These are phyloP conservation scores for Kryptolebias marmoratus DNA, from an alignment of 2,113 vertebrate species.

Conservation along the genomic window DNA sequence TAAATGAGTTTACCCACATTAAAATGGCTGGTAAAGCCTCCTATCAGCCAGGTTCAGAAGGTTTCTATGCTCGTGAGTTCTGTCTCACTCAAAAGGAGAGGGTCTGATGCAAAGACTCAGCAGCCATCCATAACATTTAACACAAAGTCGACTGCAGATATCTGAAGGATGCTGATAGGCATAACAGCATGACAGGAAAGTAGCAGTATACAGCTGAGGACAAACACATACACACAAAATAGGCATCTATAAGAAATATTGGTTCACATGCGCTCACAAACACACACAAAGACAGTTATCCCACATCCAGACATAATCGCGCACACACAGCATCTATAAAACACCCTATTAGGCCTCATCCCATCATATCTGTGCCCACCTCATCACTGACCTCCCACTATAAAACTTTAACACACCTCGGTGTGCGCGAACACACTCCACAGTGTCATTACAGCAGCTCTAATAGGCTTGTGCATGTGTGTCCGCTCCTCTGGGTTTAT, in stretches of 20 bases:
- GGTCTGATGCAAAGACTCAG: slow-evolving; percentile 1
- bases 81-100: slow-evolving; percentile 37
- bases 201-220: slow-evolving; percentile 21
- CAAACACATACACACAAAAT: slow-evolving; percentile 24
- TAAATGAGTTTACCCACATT: slow-evolving; percentile 55
- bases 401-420: slow-evolving; percentile 76
- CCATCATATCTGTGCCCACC: slow-evolving; percentile 73
- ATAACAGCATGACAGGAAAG: slow-evolving; percentile 34
- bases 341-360: slow-evolving; percentile 69
- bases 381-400: slow-evolving; percentile 73
- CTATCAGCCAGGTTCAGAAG: slow-evolving; percentile 62
- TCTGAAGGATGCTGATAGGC: slow-evolving; percentile 51
- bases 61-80: slow-evolving; percentile 6
- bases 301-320: slow-evolving; percentile 36
- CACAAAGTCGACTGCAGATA: slow-evolving; percentile 49
- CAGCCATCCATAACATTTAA: slow-evolving; percentile 57
- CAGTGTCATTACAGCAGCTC: slow-evolving; percentile 67
- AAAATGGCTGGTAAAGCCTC: slow-evolving; percentile 55
- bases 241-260: slow-evolving; percentile 35
- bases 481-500: slow-evolving; percentile 70
- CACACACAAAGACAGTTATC: slow-evolving; percentile 31
- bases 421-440: slow-evolving; percentile 61
- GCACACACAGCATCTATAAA: slow-evolving; percentile 64
- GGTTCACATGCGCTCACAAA: slow-evolving; percentile 30
- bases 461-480: slow-evolving; percentile 68